Conservation (phyloP, 2,113 vertebrate species). For the Leptobrachium leishanense region DNA sequence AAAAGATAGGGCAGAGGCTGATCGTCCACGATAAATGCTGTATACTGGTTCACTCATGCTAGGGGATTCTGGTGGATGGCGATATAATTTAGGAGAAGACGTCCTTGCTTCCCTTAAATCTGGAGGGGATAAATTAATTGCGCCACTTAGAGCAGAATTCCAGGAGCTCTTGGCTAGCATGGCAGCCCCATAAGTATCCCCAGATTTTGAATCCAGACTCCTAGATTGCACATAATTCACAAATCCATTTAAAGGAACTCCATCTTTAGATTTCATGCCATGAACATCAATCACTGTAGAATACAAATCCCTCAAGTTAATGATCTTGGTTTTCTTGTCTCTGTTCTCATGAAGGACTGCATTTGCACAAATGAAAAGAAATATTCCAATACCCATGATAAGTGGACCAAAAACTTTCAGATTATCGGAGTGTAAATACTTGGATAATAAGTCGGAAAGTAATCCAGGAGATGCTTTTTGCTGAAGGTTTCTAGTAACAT, state of each 20-base stretch:
- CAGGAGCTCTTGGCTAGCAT: slow-evolving; percentile 78
- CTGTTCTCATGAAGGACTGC: slow-evolving; percentile 92
- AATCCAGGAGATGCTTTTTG: slow-evolving; percentile 58
- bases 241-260: slow-evolving; percentile 82
- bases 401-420: slow-evolving; percentile 93
- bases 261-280: slow-evolving; percentile 83
- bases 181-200: slow-evolving; percentile 67
- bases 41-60: slow-evolving; percentile 84
- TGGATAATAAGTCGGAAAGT: slow-evolving; percentile 77
- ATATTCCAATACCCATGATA: slow-evolving; percentile 95
- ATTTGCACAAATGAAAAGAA: slow-evolving; percentile 96
- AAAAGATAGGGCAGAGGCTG: slow-evolving; percentile 48
- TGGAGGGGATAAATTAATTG: slow-evolving; percentile 58
- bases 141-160: slow-evolving; percentile 68
- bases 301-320: slow-evolving; percentile 94
- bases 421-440: slow-evolving; percentile 89
- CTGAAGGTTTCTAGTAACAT: slow-evolving; percentile 22
- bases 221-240: slow-evolving; percentile 80
- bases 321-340: slow-evolving; percentile 93
- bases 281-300: slow-evolving; percentile 97
- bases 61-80: slow-evolving; percentile 69
- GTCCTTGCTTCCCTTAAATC: slow-evolving; percentile 61
- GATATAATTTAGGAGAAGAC: slow-evolving; percentile 59
- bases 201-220: slow-evolving; percentile 70
- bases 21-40: slow-evolving; percentile 84